Percentiles rank a stretch among this genome's conserved stretches.
Conservation (phyloP, 2,888 invertebrate genomes). For the Macrosiphum euphorbiae region DNA sequence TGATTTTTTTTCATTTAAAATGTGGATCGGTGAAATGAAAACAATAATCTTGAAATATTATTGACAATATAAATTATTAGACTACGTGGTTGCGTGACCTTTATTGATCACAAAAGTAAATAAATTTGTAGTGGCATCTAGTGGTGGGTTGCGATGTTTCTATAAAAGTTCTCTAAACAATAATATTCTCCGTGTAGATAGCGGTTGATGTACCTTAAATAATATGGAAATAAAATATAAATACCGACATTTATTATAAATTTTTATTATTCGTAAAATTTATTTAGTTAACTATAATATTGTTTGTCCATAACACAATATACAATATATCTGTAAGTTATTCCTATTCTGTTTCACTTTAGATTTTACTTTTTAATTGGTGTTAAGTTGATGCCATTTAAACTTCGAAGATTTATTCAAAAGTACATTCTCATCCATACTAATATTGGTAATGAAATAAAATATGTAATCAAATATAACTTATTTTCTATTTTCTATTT, state of each 20-base stretch:
- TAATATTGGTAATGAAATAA: background rate
- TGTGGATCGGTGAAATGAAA: background rate
- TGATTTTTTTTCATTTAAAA: background rate
- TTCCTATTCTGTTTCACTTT: background rate
- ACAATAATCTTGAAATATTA: background rate
- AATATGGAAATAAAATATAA: background rate
- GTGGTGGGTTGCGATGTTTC: background rate
- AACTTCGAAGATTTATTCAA: background rate
- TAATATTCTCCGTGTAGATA: background rate
- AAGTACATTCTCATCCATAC: background rate
- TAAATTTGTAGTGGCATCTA: constrained; percentile 26
- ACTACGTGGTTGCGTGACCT: background rate
- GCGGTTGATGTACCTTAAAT: background rate
- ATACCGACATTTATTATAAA: background rate
- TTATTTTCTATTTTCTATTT: background rate
- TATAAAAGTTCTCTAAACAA: background rate
- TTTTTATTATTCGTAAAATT: background rate
- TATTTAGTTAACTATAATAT: background rate
- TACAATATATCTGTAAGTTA: background rate
- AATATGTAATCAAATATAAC: background rate
- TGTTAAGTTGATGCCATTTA: background rate
- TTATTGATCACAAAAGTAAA: background rate
- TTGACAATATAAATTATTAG: background rate
- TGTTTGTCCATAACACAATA: background rate
- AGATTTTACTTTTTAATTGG: background rate